Evolutionary conservation across 2,797 vertebrate genomes (phyloP).

Genomic region (Chloroceryle inda): DNA sequence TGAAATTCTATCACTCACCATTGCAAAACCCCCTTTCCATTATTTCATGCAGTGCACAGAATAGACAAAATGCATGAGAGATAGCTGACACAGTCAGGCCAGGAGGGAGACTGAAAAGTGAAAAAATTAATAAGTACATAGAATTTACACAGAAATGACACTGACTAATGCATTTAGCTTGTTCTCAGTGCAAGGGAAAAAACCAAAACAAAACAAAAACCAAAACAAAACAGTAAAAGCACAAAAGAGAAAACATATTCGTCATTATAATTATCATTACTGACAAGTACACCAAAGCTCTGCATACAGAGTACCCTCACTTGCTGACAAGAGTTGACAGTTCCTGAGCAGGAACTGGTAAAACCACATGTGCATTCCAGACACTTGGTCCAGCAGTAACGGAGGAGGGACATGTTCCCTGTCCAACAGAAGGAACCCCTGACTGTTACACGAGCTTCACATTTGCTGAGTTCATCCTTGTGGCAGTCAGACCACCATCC

Average conservation of each 20-base stretch:
- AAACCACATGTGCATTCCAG: not conserved
- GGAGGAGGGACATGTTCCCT: not conserved
- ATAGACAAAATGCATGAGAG: not conserved
- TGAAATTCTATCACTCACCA: not conserved
- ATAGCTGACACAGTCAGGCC: not conserved
- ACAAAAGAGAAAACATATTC: not conserved
- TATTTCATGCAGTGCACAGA: not conserved
- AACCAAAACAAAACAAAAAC: not conserved
- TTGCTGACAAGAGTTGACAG: not conserved
- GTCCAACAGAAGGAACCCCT: not conserved
- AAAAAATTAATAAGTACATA: not conserved
- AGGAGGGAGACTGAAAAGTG: not conserved
- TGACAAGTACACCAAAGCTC: not conserved
- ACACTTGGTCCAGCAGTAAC: not conserved
- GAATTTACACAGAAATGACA: slow-evolving; percentile 6
- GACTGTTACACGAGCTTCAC: not conserved
- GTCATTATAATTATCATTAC: slow-evolving; percentile 35
- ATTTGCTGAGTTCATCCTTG: not conserved
- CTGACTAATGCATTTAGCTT: slow-evolving; percentile 10
- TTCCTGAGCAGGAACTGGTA: not conserved
- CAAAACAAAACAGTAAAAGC: not conserved
- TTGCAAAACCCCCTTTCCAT: not conserved
- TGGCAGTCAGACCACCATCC: accelerated
- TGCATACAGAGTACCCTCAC: not conserved
- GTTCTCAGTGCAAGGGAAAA: not conserved